Evolutionary conservation across 2,888 invertebrate species (phyloP).

Genomic region (Thecophora atra): DNA sequence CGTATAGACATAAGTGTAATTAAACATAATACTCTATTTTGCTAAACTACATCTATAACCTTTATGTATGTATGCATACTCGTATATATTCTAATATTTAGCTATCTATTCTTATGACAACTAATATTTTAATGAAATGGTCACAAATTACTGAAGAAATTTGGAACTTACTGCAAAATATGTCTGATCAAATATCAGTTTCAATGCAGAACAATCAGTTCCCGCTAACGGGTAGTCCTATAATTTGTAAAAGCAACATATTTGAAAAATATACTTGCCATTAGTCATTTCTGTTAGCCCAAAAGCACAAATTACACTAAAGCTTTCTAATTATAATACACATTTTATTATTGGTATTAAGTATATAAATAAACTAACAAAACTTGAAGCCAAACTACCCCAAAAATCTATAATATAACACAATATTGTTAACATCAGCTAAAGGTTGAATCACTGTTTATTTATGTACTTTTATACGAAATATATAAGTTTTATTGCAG

Average conservation of each 20-base stretch:
- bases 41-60: neutral
- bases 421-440: too few relatives aligned
- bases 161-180: neutral
- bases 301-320: neutral
- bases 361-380: too few relatives aligned
- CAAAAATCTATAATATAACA: too few relatives aligned
- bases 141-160: slow-evolving; percentile 2
- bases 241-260: neutral
- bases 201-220: neutral
- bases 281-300: neutral
- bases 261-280: neutral
- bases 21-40: neutral
- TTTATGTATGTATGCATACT: slow-evolving; percentile 12
- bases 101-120: neutral
- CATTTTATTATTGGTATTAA: too few relatives aligned
- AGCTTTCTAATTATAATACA: too few relatives aligned
- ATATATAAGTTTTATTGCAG: too few relatives aligned
- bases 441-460: too few relatives aligned
- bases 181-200: neutral
- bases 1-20: too few relatives aligned
- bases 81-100: neutral
- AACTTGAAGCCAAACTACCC: too few relatives aligned
- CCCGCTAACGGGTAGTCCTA: neutral
- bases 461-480: too few relatives aligned
- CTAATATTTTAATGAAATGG: neutral